Base-by-base conservation (phyloP, 2,888 invertebrate genomes). In the Morinoia aosen region DNA sequence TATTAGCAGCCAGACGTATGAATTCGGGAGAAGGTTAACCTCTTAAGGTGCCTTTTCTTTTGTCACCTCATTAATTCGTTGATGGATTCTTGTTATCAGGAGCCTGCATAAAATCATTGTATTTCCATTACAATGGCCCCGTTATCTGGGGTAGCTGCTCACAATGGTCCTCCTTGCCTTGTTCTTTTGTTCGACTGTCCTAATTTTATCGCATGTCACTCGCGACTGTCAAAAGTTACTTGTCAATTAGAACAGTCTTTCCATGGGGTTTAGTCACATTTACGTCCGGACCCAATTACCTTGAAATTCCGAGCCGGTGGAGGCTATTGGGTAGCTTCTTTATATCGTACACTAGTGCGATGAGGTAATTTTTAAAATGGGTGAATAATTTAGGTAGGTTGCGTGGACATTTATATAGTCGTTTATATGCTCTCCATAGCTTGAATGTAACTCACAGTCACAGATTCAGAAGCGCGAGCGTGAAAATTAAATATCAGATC, bases 151-250 rank as follows among this genome's bases (percentile, higher is more conserved):
- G 40, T 7, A 12, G 90, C 90, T 33, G 40, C 90, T 12, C 40
- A 90, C 90, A 90, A 90, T 90, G 90, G 90, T 14, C 90, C 10
- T 90, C 56, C 57, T 57, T 14, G 58, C 48, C 93, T 93, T 93
- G 93, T 93, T 48, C 48, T 33, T 57, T 48, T 56, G 93, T 57
- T n/a, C 12, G 93, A 93, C 93, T 93, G 93, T 93, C 93, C 58
- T 57, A 25, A 57, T 57, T 93, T 93, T 93, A 93, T 93, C 93
- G 25, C 93, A 57, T 93, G 93, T 93, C 93, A 57, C 57, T 93
- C 57, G 57, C 93, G 93, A 12, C n/a, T 57, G 93, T 93, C 93
- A 57, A 57, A 57, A 93, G 57, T 93, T 57, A 57, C 93, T 93
- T 93, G 93, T 93, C 93, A 93, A 93, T 93, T 93, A 57, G 57